Evolutionary conservation across 2,113 vertebrate genomes (phyloP).

Genomic region (Alouatta palliata): DNA sequence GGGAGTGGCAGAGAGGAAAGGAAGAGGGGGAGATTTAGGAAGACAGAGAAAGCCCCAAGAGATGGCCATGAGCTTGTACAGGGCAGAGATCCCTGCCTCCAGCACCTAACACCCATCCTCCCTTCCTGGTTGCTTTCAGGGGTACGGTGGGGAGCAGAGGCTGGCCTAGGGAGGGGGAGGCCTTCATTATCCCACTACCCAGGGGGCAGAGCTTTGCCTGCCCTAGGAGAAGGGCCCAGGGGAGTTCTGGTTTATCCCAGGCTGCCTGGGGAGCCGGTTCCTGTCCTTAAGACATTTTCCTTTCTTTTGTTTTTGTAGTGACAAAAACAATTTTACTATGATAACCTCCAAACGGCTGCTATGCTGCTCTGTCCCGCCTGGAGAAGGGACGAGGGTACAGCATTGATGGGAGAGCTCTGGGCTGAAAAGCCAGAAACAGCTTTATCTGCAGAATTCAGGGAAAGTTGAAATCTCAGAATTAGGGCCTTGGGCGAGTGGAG

Average conservation of each 20-base stretch:
- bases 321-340: too few species aligned
- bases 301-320: too few species aligned
- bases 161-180: too few species aligned
- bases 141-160: too few species aligned
- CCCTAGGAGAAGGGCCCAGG: background rate
- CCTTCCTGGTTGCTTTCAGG: background rate
- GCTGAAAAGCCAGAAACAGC: background rate
- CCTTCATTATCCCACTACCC: background rate
- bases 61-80: background rate
- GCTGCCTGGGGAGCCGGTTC: background rate
- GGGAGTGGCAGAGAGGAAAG: accelerated
- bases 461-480: background rate
- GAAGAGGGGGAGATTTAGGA: background rate
- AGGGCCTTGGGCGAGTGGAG: background rate
- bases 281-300: background rate
- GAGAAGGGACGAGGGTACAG: background rate
- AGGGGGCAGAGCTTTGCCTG: background rate
- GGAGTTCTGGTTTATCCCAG: background rate
- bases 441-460: background rate
- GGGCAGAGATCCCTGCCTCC: background rate
- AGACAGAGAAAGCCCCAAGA: background rate
- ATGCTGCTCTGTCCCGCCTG: accelerated
- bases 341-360: background rate
- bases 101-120: background rate
- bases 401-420: background rate